phyloP scores from a whole-genome alignment of 1,140 invertebrate species.

The Drosophila lacteicornis region DNA sequence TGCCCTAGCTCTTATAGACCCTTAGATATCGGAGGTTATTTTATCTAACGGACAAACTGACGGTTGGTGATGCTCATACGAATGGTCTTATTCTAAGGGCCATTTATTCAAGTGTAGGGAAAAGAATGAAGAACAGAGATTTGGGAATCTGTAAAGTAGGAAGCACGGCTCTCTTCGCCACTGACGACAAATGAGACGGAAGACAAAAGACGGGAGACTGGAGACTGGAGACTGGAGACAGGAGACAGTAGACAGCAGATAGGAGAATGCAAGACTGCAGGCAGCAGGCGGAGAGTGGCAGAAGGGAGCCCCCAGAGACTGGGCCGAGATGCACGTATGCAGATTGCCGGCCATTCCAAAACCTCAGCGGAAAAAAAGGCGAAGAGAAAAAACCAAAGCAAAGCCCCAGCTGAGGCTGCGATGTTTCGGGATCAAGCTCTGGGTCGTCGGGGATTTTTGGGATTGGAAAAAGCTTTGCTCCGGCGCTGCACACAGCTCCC shows the following conservation, averaged over 20 bases:
- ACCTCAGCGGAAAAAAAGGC: slow-evolving; percentile 8
- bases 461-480: slow-evolving; percentile 32
- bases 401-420: slow-evolving; percentile 52
- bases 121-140: slow-evolving; percentile 33
- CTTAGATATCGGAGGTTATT: not conserved
- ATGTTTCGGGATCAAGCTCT: slow-evolving; percentile 56
- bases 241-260: slow-evolving; percentile 47
- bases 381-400: slow-evolving; percentile 20
- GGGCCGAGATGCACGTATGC: slow-evolving; percentile 80
- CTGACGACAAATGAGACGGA: slow-evolving; percentile 49
- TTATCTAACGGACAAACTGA: not conserved
- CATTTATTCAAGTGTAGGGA: slow-evolving; percentile 14
- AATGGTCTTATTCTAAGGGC: not conserved
- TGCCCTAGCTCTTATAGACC: not conserved
- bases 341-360: slow-evolving; percentile 73
- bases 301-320: slow-evolving; percentile 56
- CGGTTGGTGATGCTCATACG: too few relatives aligned
- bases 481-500: slow-evolving; percentile 17
- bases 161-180: slow-evolving; percentile 31
- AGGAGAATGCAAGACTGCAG: slow-evolving; percentile 39
- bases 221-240: slow-evolving; percentile 18
- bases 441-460: slow-evolving; percentile 37
- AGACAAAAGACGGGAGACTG: slow-evolving; percentile 34
- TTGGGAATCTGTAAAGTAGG: slow-evolving; percentile 42
- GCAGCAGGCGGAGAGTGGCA: slow-evolving; percentile 41